These are phyloP conservation scores for Scotopteryx bipunctaria DNA, from an alignment of 2,888 invertebrate species.

Conservation along the genomic window DNA sequence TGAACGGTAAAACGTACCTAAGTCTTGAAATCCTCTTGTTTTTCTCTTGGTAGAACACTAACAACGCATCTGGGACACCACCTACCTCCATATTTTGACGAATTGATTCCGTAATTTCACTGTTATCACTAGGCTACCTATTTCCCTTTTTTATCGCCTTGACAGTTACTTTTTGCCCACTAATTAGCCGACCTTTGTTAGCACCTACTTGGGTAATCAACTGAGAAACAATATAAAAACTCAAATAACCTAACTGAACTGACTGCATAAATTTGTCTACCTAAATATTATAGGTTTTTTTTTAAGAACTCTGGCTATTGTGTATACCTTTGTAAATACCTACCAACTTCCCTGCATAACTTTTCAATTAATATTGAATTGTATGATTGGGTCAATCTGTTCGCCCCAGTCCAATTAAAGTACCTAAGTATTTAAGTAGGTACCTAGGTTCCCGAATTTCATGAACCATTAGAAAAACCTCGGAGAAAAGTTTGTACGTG, in stretches of 20 bases:
- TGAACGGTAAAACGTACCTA: no score
- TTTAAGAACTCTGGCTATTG: no score
- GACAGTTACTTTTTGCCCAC: conserved; percentile 61
- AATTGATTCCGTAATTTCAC: conserved; percentile 39
- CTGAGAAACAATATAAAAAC: conserved; percentile 57
- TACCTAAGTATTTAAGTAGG: not conserved
- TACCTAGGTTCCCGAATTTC: not conserved
- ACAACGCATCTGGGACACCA: no score
- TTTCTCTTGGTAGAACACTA: no score
- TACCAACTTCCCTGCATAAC: conserved; percentile 32
- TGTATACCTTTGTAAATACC: no score
- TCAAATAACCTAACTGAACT: not conserved
- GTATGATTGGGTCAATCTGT: conserved; percentile 71
- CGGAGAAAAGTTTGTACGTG: no score
- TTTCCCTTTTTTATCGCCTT: conserved; percentile 61
- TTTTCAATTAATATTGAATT: conserved; percentile 78
- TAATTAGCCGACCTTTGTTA: conserved; percentile 72
- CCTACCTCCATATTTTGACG: not conserved
- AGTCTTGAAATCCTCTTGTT: no score
- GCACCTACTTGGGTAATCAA: conserved; percentile 74
- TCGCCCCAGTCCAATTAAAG: conserved; percentile 45
- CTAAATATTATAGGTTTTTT: not conserved
- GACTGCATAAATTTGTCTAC: not conserved
- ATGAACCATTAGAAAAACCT: no score
- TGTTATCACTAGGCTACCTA: no score